These are phyloP conservation scores for Thaumatotibia leucotreta DNA, from an alignment of 1,140 invertebrate species.

Conservation along the genomic window DNA sequence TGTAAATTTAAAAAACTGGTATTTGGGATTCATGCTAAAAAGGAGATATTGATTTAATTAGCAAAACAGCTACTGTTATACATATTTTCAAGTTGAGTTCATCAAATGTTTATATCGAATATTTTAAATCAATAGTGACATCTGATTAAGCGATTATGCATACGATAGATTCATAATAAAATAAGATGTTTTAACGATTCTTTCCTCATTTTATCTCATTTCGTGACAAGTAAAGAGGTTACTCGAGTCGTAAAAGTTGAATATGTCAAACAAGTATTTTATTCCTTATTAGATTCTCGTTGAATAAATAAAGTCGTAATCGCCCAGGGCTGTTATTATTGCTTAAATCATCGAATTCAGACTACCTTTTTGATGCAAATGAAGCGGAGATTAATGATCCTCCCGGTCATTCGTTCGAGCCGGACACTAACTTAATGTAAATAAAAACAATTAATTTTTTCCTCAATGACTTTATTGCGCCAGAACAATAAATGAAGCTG, in stretches of 20 bases:
- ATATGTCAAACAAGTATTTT: background rate
- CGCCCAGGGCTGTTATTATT: conserved; percentile 7
- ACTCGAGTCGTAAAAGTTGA: background rate
- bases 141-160: conserved; percentile 7
- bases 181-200: background rate
- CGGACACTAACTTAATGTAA: conserved; percentile 43
- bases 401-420: background rate
- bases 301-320: conserved; percentile 5
- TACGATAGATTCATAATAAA: background rate
- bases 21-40: background rate
- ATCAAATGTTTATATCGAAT: conserved; percentile 24
- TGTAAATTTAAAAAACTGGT: background rate
- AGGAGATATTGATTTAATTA: background rate
- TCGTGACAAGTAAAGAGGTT: background rate
- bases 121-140: conserved; percentile 12
- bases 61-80: background rate
- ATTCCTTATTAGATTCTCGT: background rate
- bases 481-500: conserved; percentile 75
- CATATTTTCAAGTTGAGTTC: background rate
- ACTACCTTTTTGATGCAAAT: conserved; percentile 14
- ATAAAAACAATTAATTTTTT: conserved; percentile 68
- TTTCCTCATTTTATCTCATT: background rate
- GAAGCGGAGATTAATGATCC: background rate
- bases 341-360: background rate
- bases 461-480: conserved; percentile 74